phyloP scores from a whole-genome alignment of 2,113 vertebrate genomes.

The Vidua chalybeata region DNA sequence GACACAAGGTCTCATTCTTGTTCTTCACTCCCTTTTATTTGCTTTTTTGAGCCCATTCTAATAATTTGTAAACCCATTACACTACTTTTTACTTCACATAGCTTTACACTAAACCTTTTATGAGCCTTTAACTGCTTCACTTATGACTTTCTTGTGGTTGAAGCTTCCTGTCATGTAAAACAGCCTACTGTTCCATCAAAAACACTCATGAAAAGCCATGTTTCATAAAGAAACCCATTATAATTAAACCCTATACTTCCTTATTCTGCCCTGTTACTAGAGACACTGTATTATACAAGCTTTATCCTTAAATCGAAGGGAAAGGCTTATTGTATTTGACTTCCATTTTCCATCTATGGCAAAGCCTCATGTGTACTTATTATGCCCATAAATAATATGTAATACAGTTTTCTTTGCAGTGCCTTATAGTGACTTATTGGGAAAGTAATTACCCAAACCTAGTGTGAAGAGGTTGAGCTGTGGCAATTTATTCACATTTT shows the following conservation, averaged over 20 bases:
- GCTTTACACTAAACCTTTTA: background rate
- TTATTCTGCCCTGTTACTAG: background rate
- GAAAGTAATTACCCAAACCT: slow-evolving; percentile 1
- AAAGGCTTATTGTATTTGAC: background rate
- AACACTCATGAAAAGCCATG: background rate
- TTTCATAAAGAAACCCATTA: background rate
- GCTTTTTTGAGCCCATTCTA: background rate
- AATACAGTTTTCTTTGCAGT: background rate
- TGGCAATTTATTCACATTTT: slow-evolving; percentile 33
- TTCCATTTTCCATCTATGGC: background rate
- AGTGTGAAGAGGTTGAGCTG: slow-evolving; percentile 1
- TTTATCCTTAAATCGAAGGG: background rate
- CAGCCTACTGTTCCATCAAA: background rate
- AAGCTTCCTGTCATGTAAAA: background rate
- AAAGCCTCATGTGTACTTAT: background rate
- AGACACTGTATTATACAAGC: background rate
- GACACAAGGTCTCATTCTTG: background rate
- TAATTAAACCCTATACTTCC: background rate
- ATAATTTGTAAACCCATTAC: background rate
- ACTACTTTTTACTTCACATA: background rate
- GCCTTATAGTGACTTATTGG: background rate
- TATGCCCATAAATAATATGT: background rate
- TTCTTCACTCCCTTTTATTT: background rate
- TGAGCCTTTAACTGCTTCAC: background rate
- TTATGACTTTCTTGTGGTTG: background rate